Evolutionary conservation across 1,140 invertebrate genomes (phyloP).

Genomic region (Hormaphis cornu): DNA sequence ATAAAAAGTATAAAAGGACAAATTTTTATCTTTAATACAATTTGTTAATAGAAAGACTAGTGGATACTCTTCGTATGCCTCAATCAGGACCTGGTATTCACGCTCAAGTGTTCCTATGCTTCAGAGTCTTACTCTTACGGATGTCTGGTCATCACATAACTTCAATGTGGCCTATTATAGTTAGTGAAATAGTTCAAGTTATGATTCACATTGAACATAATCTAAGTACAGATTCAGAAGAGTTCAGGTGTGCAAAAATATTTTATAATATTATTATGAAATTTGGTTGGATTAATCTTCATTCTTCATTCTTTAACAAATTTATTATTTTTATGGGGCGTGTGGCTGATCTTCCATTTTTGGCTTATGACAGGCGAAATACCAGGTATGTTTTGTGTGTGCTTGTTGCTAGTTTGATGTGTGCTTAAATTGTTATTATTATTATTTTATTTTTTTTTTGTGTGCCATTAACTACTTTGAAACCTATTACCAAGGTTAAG

Average conservation of each 20-base stretch:
- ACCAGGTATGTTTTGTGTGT: constrained; percentile 25
- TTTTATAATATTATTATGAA: not conserved
- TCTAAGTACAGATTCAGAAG: constrained; percentile 64
- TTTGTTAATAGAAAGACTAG: constrained; percentile 62
- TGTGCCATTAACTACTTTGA: not conserved
- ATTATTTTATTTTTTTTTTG: not conserved
- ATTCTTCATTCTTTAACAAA: not conserved
- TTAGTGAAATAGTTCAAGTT: constrained; percentile 87
- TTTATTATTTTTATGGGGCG: constrained; percentile 18
- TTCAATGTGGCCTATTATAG: constrained; percentile 87
- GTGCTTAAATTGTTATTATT: constrained; percentile 23
- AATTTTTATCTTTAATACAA: not conserved
- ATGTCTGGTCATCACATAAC: constrained; percentile 81
- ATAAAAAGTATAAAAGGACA: not conserved
- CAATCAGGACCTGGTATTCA: constrained; percentile 74
- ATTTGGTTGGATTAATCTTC: not conserved
- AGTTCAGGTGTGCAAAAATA: constrained; percentile 55
- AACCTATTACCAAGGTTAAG: constrained; percentile 30
- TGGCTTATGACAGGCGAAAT: constrained; percentile 30
- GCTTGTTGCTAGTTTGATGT: constrained; percentile 20
- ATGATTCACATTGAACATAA: constrained; percentile 85
- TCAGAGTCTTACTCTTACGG: constrained; percentile 75
- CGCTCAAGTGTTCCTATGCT: constrained; percentile 82
- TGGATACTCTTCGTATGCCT: constrained; percentile 70
- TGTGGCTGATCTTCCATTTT: constrained; percentile 24